Percentiles rank a stretch among this genome's conserved stretches.
Evolutionary conservation across 2,888 invertebrate species (phyloP).

Genomic region (Hybos culiciformis): DNA sequence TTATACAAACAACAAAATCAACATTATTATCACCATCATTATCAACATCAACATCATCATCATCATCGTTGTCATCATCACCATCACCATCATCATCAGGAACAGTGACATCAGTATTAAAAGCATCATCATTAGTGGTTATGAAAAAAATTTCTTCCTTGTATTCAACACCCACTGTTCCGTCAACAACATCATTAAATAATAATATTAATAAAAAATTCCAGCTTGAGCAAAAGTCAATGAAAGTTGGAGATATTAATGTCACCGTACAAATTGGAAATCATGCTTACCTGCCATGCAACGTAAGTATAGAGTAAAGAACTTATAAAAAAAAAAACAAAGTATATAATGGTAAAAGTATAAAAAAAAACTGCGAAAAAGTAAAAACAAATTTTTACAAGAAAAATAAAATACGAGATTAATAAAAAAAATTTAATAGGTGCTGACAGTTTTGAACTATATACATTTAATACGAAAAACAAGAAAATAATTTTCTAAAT

Average conservation of each 20-base stretch:
- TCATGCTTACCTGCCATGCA: constrained; percentile 83
- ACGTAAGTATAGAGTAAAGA: constrained; percentile 39
- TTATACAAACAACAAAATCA: too few species aligned
- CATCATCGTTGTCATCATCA: constrained; percentile 14
- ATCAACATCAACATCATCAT: constrained; percentile 9
- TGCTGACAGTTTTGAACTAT: too few species aligned
- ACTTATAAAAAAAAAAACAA: background rate
- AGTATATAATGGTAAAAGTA: too few species aligned
- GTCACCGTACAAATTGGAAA: constrained; percentile 83
- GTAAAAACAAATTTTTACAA: too few species aligned
- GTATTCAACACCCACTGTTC: constrained; percentile 21
- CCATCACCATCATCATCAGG: constrained; percentile 15
- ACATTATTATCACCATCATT: constrained; percentile 2
- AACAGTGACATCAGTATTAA: constrained; percentile 1
- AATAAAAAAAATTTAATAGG: too few species aligned
- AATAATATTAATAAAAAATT: too few species aligned
- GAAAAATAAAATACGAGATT: too few species aligned
- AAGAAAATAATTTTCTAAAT: too few species aligned
- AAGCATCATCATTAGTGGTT: constrained; percentile 15
- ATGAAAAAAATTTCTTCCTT: too few species aligned
- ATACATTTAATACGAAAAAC: too few species aligned
- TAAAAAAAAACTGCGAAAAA: too few species aligned
- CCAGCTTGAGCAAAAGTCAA: constrained; percentile 22
- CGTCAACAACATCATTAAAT: constrained; percentile 24
- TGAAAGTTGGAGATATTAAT: constrained; percentile 50